A percentile compares a stretch with the other conserved stretches of the same genome.
phyloP scores from a whole-genome alignment of 2,888 invertebrate species.

The Parthenolecanium corni region DNA sequence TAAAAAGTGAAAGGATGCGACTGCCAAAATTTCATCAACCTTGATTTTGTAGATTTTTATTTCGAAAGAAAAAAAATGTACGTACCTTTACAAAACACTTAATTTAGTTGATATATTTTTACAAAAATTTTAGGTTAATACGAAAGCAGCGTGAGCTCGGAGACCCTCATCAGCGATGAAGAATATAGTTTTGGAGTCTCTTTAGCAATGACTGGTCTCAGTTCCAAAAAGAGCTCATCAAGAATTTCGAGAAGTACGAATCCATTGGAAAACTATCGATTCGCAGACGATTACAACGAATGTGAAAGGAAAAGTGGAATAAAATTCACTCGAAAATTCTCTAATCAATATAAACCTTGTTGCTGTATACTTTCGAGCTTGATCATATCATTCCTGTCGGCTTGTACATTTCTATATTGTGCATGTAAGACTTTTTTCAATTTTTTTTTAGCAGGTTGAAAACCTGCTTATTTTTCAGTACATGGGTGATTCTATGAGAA shows the following conservation, averaged over 20 bases:
- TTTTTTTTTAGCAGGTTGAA: not conserved
- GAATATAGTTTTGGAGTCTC: no score
- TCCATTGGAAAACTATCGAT: not conserved
- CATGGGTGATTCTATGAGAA: no score
- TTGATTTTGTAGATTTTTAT: no score
- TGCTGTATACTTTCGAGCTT: conserved; percentile 56
- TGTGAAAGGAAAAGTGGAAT: conserved; percentile 40
- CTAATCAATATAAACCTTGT: conserved; percentile 73
- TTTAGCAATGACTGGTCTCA: conserved; percentile 1
- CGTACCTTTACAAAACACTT: no score
- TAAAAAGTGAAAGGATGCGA: no score
- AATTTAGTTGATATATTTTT: no score
- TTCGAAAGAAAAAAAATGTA: no score
- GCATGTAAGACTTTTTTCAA: conserved; percentile 47
- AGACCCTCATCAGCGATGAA: no score
- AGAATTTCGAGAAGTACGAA: not conserved
- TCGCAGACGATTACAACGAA: conserved; percentile 8
- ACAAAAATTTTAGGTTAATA: no score
- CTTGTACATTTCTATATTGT: conserved; percentile 52
- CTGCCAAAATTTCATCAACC: no score
- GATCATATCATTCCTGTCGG: conserved; percentile 62
- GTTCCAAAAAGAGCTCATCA: conserved; percentile 8
- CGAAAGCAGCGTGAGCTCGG: no score
- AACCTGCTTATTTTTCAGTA: no score
- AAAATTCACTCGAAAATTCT: conserved; percentile 73